Evolutionary conservation across 2,797 vertebrate species (phyloP), one percentile per base, ranked within the genome.

Genomic region (Chelonia mydas): DNA sequence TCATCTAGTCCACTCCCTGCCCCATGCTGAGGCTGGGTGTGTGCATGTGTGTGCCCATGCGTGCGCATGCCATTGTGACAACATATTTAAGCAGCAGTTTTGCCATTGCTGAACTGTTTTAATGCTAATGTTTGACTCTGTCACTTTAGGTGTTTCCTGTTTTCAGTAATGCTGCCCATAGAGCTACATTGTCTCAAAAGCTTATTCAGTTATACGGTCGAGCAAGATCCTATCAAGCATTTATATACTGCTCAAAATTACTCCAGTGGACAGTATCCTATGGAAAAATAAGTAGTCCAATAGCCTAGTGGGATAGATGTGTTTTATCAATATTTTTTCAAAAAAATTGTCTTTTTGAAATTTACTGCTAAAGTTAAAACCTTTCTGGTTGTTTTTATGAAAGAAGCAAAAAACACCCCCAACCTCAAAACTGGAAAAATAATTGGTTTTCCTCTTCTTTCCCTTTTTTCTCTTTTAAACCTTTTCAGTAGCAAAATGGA

Each of bases 31-130:
- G 33, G 33, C 33, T 33, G 28, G 33, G 33, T 33, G 16, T 65
- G 13, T 61, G 57, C 28, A 15, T 59, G 28, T 59, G 11, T 59
- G 57, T 11, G 25, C 55, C 12, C 55, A 11, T 57, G 25, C 17
- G 28, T 6, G 90, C 74, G 90, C 91, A 86, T 93, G 86, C 84
- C 92, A 53, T 84, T 83, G 95, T 94, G 89, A 88, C 93, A 94
- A 93, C 93, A 93, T 93, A 94, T 95, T 84, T 31, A 87, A 91
- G 87, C 87, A 89, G 94, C 90, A 92, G 83, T 13, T 92, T 53
- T 97, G 92, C 90, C 77, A 81, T 82, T 81, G 72, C 84, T 90
- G 87, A 88, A 45, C 68, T 90, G 85, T 84, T 95, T 21, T 74
- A 78, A 84, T 90, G 95, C 89, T 19, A 77, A 84, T 89, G 95